These are phyloP conservation scores for Zosterops hypoxanthus DNA, from an alignment of 2,113 vertebrate genomes.

Conservation along the genomic window DNA sequence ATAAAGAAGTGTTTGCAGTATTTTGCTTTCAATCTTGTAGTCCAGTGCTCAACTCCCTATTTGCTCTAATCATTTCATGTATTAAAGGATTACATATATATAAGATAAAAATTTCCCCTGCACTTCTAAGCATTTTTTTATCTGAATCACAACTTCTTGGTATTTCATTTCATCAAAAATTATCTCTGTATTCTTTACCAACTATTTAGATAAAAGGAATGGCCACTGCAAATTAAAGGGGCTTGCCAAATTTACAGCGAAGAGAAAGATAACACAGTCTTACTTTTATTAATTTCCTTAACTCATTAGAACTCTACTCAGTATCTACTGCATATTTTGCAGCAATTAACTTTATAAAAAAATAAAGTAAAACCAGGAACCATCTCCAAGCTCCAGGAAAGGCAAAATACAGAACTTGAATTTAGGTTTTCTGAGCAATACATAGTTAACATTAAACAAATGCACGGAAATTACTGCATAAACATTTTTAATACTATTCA, in stretches of 20 bases:
- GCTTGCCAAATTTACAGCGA: not conserved
- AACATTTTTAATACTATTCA: not conserved
- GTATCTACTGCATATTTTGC: not conserved
- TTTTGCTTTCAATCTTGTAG: not conserved
- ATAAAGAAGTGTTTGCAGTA: not conserved
- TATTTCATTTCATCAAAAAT: conserved; percentile 15
- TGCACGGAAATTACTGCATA: not conserved
- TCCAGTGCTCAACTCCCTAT: not conserved
- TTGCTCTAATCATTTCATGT: not conserved
- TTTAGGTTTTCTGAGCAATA: not conserved
- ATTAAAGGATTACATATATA: not conserved
- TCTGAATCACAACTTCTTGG: conserved; percentile 25
- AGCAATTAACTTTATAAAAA: not conserved
- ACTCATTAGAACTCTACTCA: not conserved
- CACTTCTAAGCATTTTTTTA: conserved; percentile 38
- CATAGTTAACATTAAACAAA: not conserved
- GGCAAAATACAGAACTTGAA: not conserved
- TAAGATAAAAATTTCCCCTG: not conserved
- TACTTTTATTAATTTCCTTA: not conserved
- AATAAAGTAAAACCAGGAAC: not conserved
- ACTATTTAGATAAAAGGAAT: conserved; percentile 26
- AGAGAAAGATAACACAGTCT: conserved; percentile 21
- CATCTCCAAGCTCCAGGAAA: not conserved
- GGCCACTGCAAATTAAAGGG: not conserved
- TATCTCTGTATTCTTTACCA: conserved; percentile 34